phyloP scores from a whole-genome alignment of 2,113 vertebrate genomes.

The Nannobrachium achirus region DNA sequence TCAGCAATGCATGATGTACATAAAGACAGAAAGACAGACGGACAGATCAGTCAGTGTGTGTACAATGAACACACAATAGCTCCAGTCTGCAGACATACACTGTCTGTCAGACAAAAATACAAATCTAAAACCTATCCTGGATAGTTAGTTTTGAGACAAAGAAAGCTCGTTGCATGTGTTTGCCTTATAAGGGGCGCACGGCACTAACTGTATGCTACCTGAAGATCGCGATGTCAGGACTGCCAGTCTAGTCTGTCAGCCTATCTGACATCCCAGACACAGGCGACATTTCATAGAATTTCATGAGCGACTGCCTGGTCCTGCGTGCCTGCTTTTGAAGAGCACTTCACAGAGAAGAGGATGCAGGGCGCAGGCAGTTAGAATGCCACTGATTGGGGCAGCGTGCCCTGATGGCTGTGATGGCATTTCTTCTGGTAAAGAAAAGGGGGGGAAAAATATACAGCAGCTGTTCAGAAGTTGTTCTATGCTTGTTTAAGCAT shows the following conservation, averaged over 20 bases:
- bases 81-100: not conserved
- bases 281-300: conserved; percentile 71
- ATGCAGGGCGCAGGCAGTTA: conserved; percentile 15
- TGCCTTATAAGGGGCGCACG: not conserved
- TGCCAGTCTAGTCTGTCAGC: conserved; percentile 21
- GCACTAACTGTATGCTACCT: conserved; percentile 37
- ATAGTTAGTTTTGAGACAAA: conserved; percentile 71
- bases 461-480: too few species aligned
- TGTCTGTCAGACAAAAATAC: too few species aligned
- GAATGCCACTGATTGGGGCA: conserved; percentile 43
- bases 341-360: conserved; percentile 58
- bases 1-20: conserved; percentile 46
- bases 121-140: conserved; percentile 29
- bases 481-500: too few species aligned
- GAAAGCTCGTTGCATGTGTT: conserved; percentile 64
- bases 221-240: conserved; percentile 28
- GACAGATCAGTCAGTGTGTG: not conserved
- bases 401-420: conserved; percentile 56
- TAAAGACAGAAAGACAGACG: conserved; percentile 19
- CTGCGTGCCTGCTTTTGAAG: conserved; percentile 51
- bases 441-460: too few species aligned
- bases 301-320: conserved; percentile 49
- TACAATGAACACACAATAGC: conserved; percentile 23
- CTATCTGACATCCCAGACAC: conserved; percentile 54
- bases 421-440: conserved; percentile 46